phyloP scores from a whole-genome alignment of 2,113 vertebrate species.

The Pseudonaja textilis region DNA sequence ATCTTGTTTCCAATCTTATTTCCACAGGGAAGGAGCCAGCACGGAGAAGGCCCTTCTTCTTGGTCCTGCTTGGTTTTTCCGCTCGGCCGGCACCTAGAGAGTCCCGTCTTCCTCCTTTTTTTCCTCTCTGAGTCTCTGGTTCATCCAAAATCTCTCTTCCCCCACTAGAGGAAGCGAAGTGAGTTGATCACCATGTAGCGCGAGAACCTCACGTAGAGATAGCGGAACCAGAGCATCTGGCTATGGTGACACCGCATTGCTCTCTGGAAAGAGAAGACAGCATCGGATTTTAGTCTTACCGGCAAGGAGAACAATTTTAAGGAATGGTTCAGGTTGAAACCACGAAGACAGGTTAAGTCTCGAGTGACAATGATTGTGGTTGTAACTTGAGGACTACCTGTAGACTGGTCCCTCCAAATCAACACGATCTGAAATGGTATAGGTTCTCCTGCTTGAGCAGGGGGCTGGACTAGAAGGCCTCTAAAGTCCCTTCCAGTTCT shows the following conservation, averaged over 20 bases:
- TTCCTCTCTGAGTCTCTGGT: background rate
- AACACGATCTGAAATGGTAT: too few species aligned
- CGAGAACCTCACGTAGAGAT: conserved; percentile 82
- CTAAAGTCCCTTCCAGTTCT: too few species aligned
- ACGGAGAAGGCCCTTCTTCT: too few species aligned
- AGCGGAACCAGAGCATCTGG: conserved; percentile 92
- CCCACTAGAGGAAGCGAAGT: conserved; percentile 71
- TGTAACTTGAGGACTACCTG: too few species aligned
- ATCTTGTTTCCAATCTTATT: too few species aligned
- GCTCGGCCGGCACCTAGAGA: background rate
- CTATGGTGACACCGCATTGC: conserved; percentile 89
- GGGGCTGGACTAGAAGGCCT: too few species aligned
- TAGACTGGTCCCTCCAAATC: too few species aligned
- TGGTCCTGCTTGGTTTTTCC: background rate
- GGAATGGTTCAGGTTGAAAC: background rate
- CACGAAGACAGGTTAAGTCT: too few species aligned
- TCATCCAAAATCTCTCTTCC: conserved; percentile 29
- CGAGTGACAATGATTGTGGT: too few species aligned
- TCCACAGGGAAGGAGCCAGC: too few species aligned
- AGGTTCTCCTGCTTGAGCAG: too few species aligned
- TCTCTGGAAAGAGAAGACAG: conserved; percentile 65
- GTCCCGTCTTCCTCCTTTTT: background rate
- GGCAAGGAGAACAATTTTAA: background rate
- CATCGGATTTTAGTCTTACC: background rate
- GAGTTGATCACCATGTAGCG: conserved; percentile 93